Evolutionary conservation across 2,888 invertebrate species (phyloP).

Genomic region (Tachina lurida): DNA sequence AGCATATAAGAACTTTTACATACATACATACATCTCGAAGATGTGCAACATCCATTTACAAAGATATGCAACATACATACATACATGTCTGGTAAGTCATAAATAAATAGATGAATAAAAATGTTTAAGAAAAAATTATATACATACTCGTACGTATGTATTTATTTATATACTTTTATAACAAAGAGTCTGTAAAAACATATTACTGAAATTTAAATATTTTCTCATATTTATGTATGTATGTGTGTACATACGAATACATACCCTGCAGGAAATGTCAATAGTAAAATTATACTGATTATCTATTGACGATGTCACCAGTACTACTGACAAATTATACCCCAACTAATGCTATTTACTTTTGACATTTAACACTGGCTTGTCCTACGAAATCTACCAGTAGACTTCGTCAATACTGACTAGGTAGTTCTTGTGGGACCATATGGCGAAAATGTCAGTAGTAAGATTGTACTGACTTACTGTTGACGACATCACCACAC

Average conservation of each 20-base stretch:
- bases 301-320: too few relatives aligned
- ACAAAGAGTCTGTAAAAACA: slow-evolving; percentile 21
- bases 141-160: neutral
- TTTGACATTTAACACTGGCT: too few relatives aligned
- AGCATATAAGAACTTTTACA: neutral
- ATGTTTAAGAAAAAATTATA: slow-evolving; percentile 39
- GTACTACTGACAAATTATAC: too few relatives aligned
- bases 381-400: too few relatives aligned
- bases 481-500: too few relatives aligned
- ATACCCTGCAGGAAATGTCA: too few relatives aligned
- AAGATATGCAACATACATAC: slow-evolving; percentile 15
- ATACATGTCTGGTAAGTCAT: slow-evolving; percentile 47
- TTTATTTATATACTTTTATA: neutral
- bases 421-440: too few relatives aligned
- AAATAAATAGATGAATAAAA: slow-evolving; percentile 3
- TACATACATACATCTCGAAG: slow-evolving; percentile 50
- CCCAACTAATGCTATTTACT: too few relatives aligned
- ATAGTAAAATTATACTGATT: too few relatives aligned
- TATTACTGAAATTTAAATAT: slow-evolving; percentile 67
- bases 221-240: slow-evolving; percentile 11
- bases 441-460: too few relatives aligned
- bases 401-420: too few relatives aligned
- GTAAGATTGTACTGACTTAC: too few relatives aligned
- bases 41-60: slow-evolving; percentile 2
- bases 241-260: neutral